Conservation (phyloP, 2,113 vertebrate species). For the Cephalopterus ornatus region DNA sequence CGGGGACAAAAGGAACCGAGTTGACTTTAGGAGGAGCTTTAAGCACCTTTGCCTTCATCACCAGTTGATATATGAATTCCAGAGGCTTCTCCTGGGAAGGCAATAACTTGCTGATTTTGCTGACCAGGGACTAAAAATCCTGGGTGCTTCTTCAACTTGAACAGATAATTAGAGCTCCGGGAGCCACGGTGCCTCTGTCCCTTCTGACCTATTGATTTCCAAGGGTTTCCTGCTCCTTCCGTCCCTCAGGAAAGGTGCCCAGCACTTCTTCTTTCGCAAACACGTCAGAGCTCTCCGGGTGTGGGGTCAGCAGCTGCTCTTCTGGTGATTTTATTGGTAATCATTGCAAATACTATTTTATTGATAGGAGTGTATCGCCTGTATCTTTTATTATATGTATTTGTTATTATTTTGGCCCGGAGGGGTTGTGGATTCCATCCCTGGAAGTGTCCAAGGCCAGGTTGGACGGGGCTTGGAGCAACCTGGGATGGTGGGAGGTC, state of each 20-base stretch:
- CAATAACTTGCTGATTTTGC: neutral
- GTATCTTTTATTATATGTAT: fast-evolving
- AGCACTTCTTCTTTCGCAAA: neutral
- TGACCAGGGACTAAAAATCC: neutral
- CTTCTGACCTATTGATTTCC: neutral
- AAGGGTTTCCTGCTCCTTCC: neutral
- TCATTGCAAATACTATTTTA: neutral
- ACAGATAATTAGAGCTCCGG: neutral
- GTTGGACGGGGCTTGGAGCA: neutral
- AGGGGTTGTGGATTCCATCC: neutral
- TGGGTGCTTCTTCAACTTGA: neutral
- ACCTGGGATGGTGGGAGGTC: fast-evolving
- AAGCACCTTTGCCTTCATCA: neutral
- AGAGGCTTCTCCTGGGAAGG: neutral
- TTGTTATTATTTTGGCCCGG: fast-evolving
- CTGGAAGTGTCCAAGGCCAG: neutral
- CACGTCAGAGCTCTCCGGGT: too few relatives aligned
- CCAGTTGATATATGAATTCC: neutral
- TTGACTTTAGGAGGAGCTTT: neutral
- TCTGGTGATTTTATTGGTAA: neutral
- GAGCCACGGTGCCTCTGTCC: neutral
- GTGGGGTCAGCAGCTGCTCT: neutral
- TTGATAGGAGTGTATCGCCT: neutral
- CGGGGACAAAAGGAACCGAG: neutral
- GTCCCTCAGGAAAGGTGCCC: neutral